Evolutionary conservation across 2,113 vertebrate species (phyloP).

Genomic region (Noturus placidus): DNA sequence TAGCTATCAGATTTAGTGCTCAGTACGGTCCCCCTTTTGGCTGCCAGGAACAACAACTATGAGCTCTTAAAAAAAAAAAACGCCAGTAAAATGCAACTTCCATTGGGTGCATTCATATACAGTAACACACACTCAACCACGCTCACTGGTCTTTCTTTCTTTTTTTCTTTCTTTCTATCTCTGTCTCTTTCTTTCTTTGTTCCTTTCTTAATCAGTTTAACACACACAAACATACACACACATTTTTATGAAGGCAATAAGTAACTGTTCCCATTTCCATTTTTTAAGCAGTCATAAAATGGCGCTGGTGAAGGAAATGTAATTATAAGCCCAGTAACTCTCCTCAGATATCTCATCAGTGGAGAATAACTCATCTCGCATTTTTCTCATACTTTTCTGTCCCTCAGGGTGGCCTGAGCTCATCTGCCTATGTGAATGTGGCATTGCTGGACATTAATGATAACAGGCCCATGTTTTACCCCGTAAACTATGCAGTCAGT

Average conservation of each 20-base stretch:
- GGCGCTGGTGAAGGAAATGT: conserved; percentile 42
- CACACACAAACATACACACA: background rate
- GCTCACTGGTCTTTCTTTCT: background rate
- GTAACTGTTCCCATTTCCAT: conserved; percentile 25
- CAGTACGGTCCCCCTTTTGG: background rate
- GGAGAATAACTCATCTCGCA: background rate
- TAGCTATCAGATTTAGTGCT: background rate
- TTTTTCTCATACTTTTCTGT: background rate
- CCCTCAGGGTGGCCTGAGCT: conserved; percentile 86
- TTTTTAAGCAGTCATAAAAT: conserved; percentile 62
- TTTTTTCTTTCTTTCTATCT: background rate
- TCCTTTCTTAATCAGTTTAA: background rate
- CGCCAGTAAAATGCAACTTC: conserved; percentile 24
- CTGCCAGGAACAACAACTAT: conserved; percentile 34
- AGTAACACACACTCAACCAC: background rate
- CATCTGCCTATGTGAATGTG: conserved; percentile 83
- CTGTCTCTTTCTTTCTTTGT: background rate
- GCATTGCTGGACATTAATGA: conserved; percentile 89
- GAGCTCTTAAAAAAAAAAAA: conserved; percentile 4
- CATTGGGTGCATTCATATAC: conserved; percentile 33
- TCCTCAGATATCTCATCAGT: background rate
- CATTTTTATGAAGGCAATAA: background rate
- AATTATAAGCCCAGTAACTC: conserved; percentile 46
- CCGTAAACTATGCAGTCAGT: conserved; percentile 86
- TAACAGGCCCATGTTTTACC: conserved; percentile 90